Percentiles rank a stretch among this genome's conserved stretches.
Conservation (phyloP, 2,797 vertebrate genomes). For the Prunella strophiata region DNA sequence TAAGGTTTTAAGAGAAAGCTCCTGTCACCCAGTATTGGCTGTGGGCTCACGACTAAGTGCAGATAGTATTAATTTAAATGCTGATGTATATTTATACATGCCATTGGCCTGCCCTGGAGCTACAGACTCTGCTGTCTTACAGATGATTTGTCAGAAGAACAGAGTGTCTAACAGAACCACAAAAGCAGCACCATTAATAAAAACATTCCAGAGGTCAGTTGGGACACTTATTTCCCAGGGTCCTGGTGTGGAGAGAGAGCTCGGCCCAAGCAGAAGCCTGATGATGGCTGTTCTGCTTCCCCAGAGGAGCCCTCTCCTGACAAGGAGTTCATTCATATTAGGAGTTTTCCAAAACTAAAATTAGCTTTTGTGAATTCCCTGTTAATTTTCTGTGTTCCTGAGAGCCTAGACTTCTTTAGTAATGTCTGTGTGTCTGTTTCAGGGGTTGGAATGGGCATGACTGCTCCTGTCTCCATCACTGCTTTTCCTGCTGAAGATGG, state of each 20-base stretch:
- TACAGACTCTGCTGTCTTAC: neutral
- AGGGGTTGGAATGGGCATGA: slow-evolving; percentile 89
- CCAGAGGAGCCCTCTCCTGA: neutral
- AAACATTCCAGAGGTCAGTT: neutral
- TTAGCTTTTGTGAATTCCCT: neutral
- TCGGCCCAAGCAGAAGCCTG: neutral
- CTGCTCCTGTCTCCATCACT: slow-evolving; percentile 85
- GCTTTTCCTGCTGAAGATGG: slow-evolving; percentile 87
- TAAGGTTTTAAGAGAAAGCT: neutral
- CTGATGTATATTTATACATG: neutral
- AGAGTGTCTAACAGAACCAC: neutral
- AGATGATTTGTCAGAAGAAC: neutral
- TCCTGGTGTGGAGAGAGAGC: neutral
- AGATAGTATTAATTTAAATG: neutral
- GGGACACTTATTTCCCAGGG: neutral
- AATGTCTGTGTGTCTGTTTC: neutral
- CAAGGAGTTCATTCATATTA: neutral
- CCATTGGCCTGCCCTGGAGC: neutral
- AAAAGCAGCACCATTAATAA: neutral
- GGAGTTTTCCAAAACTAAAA: neutral
- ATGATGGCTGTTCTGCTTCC: neutral
- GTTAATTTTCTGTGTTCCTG: neutral
- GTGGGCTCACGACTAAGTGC: neutral
- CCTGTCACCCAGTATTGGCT: neutral
- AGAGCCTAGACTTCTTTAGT: neutral